Conservation (phyloP, 2,888 invertebrate genomes). For the Tetramorium bicarinatum region DNA sequence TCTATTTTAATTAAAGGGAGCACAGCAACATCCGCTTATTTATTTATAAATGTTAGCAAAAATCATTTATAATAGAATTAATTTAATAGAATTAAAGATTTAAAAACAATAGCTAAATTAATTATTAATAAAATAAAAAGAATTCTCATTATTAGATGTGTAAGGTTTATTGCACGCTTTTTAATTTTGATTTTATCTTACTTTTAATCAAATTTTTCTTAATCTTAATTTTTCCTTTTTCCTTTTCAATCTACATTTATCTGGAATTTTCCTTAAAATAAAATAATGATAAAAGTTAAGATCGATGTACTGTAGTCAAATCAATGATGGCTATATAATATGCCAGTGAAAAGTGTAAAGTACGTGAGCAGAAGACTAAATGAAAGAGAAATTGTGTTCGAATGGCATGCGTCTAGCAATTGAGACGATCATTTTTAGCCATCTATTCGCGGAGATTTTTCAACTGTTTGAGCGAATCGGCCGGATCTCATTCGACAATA, state of each 20-base stretch:
- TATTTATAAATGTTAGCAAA: background rate
- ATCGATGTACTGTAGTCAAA: background rate
- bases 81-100: slow-evolving; percentile 1
- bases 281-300: background rate
- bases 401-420: slow-evolving; percentile 50
- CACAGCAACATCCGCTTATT: background rate
- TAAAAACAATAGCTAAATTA: background rate
- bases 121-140: background rate
- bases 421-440: slow-evolving; percentile 20
- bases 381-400: slow-evolving; percentile 62
- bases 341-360: slow-evolving; percentile 47
- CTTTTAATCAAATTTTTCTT: background rate
- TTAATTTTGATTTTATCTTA: background rate
- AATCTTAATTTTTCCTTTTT: background rate
- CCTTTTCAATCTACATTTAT: background rate
- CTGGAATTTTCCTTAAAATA: background rate
- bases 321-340: slow-evolving; percentile 41
- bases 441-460: slow-evolving; percentile 17
- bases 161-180: background rate
- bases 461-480: slow-evolving; percentile 32
- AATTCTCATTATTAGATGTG: background rate
- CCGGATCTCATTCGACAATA: background rate
- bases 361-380: slow-evolving; percentile 68
- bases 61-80: background rate
- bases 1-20: slow-evolving; percentile 20